phyloP scores from a whole-genome alignment of 2,113 vertebrate species.

The Anarhynchus alexandrinus region DNA sequence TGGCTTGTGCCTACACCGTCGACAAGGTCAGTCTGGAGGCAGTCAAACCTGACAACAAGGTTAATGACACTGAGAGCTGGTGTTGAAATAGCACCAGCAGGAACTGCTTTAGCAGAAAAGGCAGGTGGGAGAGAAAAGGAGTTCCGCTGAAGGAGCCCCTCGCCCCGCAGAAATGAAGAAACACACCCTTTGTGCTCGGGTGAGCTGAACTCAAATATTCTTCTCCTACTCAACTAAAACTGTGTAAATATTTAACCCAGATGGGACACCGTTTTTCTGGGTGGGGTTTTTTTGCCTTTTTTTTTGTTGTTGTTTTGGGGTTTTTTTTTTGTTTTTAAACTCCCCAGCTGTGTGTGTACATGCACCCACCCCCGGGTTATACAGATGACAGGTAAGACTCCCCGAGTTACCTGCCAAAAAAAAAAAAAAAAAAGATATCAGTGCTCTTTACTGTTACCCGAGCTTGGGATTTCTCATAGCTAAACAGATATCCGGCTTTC shows the following conservation, averaged over 20 bases:
- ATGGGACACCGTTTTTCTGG: neutral
- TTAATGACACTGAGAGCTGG: neutral
- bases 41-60: neutral
- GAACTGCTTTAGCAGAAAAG: neutral
- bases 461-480: neutral
- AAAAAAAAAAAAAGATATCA: neutral
- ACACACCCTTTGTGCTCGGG: neutral
- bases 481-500: neutral
- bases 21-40: neutral
- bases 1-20: neutral
- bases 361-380: neutral
- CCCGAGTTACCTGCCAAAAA: neutral
- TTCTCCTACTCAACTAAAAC: neutral
- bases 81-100: neutral
- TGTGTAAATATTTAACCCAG: constrained; percentile 41
- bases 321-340: neutral
- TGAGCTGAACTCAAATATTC: neutral
- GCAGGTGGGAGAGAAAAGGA: neutral
- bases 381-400: neutral
- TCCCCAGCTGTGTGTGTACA: neutral
- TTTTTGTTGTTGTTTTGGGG: neutral
- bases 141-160: neutral
- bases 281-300: neutral
- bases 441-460: neutral
- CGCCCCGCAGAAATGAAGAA: neutral